These are phyloP conservation scores for Grus americana DNA, from an alignment of 2,113 vertebrate genomes.

Conservation along the genomic window DNA sequence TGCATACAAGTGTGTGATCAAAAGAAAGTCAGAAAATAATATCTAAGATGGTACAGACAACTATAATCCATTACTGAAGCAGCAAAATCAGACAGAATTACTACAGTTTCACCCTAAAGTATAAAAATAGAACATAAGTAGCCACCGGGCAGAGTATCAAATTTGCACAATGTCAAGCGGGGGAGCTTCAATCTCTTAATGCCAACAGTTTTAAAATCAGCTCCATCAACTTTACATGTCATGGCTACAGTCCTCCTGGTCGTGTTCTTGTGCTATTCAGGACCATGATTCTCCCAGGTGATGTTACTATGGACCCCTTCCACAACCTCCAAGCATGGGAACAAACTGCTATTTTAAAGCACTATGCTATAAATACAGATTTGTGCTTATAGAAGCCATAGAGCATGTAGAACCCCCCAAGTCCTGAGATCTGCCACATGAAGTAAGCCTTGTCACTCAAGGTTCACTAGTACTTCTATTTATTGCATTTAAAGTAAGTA, in stretches of 20 bases:
- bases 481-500: not conserved
- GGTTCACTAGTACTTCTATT: not conserved
- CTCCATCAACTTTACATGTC: not conserved
- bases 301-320: not conserved
- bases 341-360: not conserved
- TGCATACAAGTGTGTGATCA: not conserved
- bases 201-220: not conserved
- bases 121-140: not conserved
- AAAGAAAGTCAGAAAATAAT: not conserved
- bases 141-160: not conserved
- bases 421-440: not conserved
- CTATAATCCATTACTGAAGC: not conserved
- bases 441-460: not conserved
- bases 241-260: not conserved
- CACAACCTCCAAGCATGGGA: not conserved
- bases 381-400: not conserved
- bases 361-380: not conserved
- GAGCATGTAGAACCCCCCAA: no score
- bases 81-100: not conserved
- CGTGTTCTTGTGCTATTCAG: not conserved
- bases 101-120: not conserved
- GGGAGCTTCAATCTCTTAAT: not conserved
- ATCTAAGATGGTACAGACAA: not conserved
- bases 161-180: not conserved
- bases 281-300: not conserved